phyloP scores from a whole-genome alignment of 2,888 invertebrate species.

The Ypsolopha sequella region DNA sequence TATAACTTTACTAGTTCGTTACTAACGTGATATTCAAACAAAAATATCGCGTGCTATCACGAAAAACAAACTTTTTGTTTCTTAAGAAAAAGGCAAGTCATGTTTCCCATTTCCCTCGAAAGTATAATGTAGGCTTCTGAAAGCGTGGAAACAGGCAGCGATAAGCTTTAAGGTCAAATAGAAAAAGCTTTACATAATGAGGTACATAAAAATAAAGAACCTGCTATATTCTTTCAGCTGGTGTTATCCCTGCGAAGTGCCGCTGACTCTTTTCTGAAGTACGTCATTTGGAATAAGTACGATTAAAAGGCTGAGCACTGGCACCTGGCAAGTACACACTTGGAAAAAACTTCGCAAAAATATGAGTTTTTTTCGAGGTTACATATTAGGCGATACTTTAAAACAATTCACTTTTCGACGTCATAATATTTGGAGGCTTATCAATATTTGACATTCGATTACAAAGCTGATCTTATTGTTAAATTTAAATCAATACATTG shows the following conservation, averaged over 20 bases:
- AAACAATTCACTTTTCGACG: too few relatives aligned
- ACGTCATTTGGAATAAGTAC: background rate
- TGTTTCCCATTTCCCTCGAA: conserved; percentile 2
- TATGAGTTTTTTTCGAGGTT: too few relatives aligned
- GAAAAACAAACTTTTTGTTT: background rate
- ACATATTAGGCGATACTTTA: too few relatives aligned
- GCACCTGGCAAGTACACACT: too few relatives aligned
- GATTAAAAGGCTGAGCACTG: too few relatives aligned
- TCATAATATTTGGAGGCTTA: too few relatives aligned
- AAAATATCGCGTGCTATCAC: background rate
- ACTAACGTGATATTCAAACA: background rate
- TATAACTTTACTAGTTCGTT: background rate
- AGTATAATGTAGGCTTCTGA: background rate
- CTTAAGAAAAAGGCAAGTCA: background rate
- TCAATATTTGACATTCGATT: too few relatives aligned
- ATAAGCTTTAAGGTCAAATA: background rate
- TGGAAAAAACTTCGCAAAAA: too few relatives aligned
- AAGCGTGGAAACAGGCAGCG: background rate
- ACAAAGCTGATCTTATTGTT: too few relatives aligned
- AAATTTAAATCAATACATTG: too few relatives aligned
- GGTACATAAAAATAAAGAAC: too few relatives aligned
- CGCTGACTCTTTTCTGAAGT: background rate
- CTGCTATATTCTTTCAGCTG: too few relatives aligned
- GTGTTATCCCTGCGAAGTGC: background rate
- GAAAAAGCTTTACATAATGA: background rate